phyloP scores from a whole-genome alignment of 35 echinoderm and acorn worm species.

The Heliocidaris erythrogramma region DNA sequence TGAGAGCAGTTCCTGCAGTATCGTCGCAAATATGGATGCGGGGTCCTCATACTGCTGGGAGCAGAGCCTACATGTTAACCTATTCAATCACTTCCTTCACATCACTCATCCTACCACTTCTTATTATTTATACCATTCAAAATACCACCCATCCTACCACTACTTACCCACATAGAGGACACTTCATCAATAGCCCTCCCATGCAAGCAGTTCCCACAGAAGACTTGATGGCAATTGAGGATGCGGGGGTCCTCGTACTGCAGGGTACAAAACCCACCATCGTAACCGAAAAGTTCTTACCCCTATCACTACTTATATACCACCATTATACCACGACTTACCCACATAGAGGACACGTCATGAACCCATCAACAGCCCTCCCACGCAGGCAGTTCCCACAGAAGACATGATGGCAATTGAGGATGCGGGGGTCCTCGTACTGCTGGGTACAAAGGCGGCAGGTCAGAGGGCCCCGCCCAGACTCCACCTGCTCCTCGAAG shows the following conservation, averaged over 20 bases:
- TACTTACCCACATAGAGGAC: conserved; percentile 58
- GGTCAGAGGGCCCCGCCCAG: conserved; percentile 15
- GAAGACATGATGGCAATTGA: conserved; percentile 59
- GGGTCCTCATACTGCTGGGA: conserved; percentile 43
- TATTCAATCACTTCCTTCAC: not conserved
- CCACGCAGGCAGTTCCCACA: conserved; percentile 53
- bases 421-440: conserved; percentile 46
- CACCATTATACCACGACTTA: not conserved
- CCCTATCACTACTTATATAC: too few species aligned
- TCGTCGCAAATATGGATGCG: conserved; percentile 21
- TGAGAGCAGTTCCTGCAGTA: conserved; percentile 11
- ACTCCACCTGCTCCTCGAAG: conserved; percentile 40
- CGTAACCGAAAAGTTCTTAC: not conserved
- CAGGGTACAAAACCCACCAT: not conserved
- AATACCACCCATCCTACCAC: too few species aligned
- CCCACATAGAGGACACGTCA: conserved; percentile 59
- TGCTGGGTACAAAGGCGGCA: conserved; percentile 50
- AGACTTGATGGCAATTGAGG: conserved; percentile 44
- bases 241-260: conserved; percentile 36
- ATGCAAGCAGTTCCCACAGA: conserved; percentile 36
- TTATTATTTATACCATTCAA: too few species aligned
- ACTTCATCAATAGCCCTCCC: not conserved
- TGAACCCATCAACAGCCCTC: conserved; percentile 35
- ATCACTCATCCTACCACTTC: not conserved
- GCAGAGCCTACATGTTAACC: conserved; percentile 3